A percentile compares a stretch with the other conserved stretches of the same genome.
Conservation (phyloP, 2,797 vertebrate genomes). For the Alca torda region DNA sequence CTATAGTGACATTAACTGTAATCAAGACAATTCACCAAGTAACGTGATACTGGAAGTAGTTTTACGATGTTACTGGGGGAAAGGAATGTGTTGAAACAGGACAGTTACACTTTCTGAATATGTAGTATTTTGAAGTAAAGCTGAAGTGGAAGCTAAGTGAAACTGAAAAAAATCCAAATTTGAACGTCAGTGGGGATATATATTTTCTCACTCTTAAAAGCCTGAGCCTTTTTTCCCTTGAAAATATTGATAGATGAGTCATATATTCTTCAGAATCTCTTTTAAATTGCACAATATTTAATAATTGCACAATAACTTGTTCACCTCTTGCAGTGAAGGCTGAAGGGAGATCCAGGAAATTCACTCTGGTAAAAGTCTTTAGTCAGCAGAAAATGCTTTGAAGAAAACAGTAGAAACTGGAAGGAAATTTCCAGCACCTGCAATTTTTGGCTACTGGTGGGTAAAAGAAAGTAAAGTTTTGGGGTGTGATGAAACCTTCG, state of each 20-base stretch:
- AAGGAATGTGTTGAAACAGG: not conserved
- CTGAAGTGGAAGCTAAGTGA: not conserved
- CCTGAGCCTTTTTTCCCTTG: not conserved
- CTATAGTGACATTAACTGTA: not conserved
- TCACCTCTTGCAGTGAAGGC: not conserved
- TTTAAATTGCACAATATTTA: not conserved
- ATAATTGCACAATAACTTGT: not conserved
- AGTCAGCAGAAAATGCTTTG: not conserved
- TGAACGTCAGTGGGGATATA: not conserved
- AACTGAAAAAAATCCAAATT: not conserved
- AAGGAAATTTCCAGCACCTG: constrained; percentile 7
- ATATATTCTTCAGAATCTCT: not conserved
- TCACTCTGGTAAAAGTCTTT: not conserved
- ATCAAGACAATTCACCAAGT: not conserved
- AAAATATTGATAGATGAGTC: not conserved
- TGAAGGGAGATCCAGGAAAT: not conserved
- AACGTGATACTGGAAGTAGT: not conserved
- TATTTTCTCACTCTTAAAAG: not conserved
- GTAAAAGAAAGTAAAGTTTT: not conserved
- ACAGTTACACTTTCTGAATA: not conserved
- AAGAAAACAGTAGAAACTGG: not conserved
- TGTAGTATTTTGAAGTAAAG: not conserved
- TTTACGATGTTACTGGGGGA: not conserved
- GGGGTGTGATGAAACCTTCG: not conserved
- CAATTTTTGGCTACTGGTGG: not conserved